Evolutionary conservation across 1,140 invertebrate genomes (phyloP).

Genomic region (Atopsyche davidsoni): DNA sequence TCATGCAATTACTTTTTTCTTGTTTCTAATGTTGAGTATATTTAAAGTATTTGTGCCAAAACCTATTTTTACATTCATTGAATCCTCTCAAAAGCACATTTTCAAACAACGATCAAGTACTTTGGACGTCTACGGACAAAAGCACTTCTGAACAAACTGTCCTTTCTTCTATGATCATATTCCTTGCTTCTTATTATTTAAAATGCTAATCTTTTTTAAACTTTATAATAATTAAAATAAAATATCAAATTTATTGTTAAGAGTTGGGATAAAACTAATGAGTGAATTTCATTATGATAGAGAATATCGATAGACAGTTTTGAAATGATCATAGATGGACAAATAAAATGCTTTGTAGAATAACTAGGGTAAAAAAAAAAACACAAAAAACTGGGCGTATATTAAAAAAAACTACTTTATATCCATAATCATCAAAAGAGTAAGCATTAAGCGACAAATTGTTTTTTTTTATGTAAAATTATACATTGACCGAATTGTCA

Average conservation of each 20-base stretch:
- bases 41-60: no score
- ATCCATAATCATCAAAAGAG: no score
- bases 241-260: background rate
- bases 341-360: constrained; percentile 24
- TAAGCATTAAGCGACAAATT: no score
- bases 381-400: no score
- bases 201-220: background rate
- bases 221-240: constrained; percentile 1
- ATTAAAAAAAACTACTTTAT: no score
- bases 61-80: no score
- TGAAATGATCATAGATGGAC: constrained; percentile 22
- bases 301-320: no score
- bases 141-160: background rate
- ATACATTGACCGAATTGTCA: no score
- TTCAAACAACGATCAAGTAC: background rate
- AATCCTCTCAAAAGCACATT: no score
- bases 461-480: no score
- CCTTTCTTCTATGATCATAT: constrained; percentile 17
- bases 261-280: background rate
- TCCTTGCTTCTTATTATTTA: constrained; percentile 11
- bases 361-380: constrained; percentile 18
- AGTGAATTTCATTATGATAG: constrained; percentile 4
- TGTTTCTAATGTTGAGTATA: no score
- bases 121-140: background rate
- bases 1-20: no score